phyloP scores from a whole-genome alignment of 2,888 invertebrate genomes.

The Fabriciana adippe region DNA sequence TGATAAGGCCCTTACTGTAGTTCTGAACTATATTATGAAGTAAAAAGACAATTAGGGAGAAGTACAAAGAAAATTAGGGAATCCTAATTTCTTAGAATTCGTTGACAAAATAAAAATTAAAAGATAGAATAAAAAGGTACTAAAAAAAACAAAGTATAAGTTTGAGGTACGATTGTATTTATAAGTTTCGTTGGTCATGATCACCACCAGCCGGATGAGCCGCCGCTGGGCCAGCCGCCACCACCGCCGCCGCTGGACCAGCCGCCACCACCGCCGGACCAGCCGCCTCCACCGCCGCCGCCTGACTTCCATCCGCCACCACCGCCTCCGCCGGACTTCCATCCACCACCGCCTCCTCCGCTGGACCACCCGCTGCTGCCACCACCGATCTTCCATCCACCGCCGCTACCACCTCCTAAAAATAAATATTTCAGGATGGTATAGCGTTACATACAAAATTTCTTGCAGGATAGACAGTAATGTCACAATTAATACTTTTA shows the following conservation, averaged over 20 bases:
- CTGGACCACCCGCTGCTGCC: conserved; percentile 47
- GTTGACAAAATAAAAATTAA: background rate
- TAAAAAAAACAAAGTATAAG: conserved; percentile 33
- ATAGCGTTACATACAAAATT: too few relatives aligned
- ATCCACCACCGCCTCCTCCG: conserved; percentile 43
- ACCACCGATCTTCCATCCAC: conserved; percentile 55
- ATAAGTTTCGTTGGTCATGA: conserved; percentile 49
- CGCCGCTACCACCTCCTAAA: conserved; percentile 50
- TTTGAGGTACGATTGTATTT: conserved; percentile 66
- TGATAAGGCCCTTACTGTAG: too few relatives aligned
- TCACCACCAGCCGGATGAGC: conserved; percentile 71
- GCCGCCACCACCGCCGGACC: conserved; percentile 43
- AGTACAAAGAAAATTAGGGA: background rate
- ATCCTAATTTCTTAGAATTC: background rate
- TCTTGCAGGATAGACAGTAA: too few relatives aligned
- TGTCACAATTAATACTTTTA: too few relatives aligned
- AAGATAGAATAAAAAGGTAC: background rate
- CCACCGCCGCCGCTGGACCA: conserved; percentile 47
- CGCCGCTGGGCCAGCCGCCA: conserved; percentile 48
- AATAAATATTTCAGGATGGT: too few relatives aligned
- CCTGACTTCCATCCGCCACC: conserved; percentile 43
- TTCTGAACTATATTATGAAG: background rate
- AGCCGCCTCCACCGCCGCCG: conserved; percentile 43
- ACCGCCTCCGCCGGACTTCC: conserved; percentile 46
- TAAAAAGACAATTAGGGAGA: background rate